Conservation (phyloP, 1,140 invertebrate species). For the Neoseiulus cucumeris region DNA sequence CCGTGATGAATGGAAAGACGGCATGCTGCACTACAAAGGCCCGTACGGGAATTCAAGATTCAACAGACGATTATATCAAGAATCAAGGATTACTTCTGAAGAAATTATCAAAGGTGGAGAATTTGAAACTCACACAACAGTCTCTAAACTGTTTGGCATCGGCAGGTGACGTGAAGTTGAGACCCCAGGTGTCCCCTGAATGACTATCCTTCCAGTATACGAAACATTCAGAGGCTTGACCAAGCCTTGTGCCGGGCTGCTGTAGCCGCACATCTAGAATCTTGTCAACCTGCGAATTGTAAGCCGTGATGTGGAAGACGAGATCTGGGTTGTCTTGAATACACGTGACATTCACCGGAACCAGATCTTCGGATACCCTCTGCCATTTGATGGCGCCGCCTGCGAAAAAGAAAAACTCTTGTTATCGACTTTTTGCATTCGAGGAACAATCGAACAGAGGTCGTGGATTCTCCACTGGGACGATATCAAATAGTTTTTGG, state of each 20-base stretch:
- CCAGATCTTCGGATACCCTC: constrained; percentile 88
- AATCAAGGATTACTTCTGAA: too few species aligned
- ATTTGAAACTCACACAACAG: constrained; percentile 67
- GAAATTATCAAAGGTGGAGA: too few species aligned
- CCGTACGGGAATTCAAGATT: too few species aligned
- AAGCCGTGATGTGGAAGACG: constrained; percentile 91
- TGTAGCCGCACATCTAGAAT: constrained; percentile 86
- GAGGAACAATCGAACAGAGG: too few species aligned
- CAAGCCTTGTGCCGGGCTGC: constrained; percentile 85
- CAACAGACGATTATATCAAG: too few species aligned
- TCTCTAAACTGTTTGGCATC: constrained; percentile 92
- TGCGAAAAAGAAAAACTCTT: background rate
- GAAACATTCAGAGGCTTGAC: constrained; percentile 92
- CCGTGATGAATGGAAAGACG: too few species aligned
- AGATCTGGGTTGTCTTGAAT: constrained; percentile 86
- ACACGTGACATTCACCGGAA: constrained; percentile 90
- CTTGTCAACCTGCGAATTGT: constrained; percentile 94
- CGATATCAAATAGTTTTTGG: too few species aligned
- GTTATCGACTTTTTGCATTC: too few species aligned
- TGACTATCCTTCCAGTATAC: constrained; percentile 87
- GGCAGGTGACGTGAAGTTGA: constrained; percentile 88
- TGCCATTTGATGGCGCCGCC: constrained; percentile 76
- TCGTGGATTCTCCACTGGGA: too few species aligned
- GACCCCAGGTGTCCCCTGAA: constrained; percentile 86
- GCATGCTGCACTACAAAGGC: too few species aligned